These are phyloP conservation scores for Linnaemya vulpina DNA, from an alignment of 2,888 invertebrate species.

Conservation along the genomic window DNA sequence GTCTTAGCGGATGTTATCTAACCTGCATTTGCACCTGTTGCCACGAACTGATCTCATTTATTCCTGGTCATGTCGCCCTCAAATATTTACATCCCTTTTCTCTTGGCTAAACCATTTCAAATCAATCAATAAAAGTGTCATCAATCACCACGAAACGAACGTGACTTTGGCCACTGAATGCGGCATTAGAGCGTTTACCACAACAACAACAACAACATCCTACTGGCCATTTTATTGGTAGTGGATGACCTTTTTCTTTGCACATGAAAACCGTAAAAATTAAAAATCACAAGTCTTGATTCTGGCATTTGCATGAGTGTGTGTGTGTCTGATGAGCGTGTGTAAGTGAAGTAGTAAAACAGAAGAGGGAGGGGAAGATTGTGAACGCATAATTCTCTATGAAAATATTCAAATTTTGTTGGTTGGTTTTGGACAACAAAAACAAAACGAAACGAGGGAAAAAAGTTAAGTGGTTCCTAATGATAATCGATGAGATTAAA, in stretches of 20 bases:
- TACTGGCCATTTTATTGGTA: neutral
- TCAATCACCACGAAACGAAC: constrained; percentile 69
- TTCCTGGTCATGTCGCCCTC: neutral
- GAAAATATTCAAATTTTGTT: constrained; percentile 27
- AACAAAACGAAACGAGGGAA: neutral
- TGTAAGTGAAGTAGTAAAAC: constrained; percentile 16
- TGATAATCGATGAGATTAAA: constrained; percentile 65
- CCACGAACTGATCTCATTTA: neutral
- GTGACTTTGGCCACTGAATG: constrained; percentile 75
- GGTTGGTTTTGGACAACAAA: neutral
- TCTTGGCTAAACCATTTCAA: constrained; percentile 2
- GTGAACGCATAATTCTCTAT: constrained; percentile 26
- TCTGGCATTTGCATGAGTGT: neutral
- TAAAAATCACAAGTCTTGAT: constrained; percentile 48
- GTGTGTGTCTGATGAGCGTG: neutral
- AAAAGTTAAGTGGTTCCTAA: constrained; percentile 56
- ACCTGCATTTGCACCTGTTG: neutral
- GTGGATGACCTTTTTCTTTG: constrained; percentile 23
- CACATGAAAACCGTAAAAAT: constrained; percentile 8
- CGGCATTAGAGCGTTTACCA: constrained; percentile 60
- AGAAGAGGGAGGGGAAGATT: neutral
- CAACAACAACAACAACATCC: constrained; percentile 19
- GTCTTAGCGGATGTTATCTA: neutral
- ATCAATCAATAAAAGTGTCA: constrained; percentile 64
- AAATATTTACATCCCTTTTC: neutral